phyloP scores from a whole-genome alignment of 2,797 vertebrate species.

The Mormyrops attenuatus region DNA sequence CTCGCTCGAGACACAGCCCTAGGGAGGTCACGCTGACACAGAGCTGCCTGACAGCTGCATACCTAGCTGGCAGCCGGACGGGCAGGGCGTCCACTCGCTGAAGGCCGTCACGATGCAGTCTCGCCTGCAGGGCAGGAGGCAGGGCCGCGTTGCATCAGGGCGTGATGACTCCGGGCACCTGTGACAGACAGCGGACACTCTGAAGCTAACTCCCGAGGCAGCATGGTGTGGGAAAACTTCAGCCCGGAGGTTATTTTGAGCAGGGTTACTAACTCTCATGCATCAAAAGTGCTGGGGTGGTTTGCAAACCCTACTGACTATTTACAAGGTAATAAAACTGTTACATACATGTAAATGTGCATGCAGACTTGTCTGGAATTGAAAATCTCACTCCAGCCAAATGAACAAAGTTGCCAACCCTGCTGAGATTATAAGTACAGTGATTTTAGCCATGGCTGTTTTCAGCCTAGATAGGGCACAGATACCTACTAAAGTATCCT shows the following conservation, averaged over 20 bases:
- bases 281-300: neutral
- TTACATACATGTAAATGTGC: neutral
- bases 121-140: constrained; percentile 64
- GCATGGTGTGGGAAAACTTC: neutral
- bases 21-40: neutral
- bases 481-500: neutral
- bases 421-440: neutral
- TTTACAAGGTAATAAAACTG: neutral
- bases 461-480: neutral
- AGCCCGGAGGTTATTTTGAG: neutral
- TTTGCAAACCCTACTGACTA: neutral
- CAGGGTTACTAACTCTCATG: neutral
- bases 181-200: neutral
- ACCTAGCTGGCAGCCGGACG: constrained; percentile 62
- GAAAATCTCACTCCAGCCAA: neutral
- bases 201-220: neutral
- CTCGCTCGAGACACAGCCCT: neutral
- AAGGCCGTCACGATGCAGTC: constrained; percentile 72
- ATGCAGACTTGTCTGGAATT: neutral
- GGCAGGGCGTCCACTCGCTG: constrained; percentile 74
- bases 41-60: constrained; percentile 23
- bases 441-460: neutral
- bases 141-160: constrained; percentile 58
- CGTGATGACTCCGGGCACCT: constrained; percentile 68
- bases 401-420: neutral